Base-by-base conservation (phyloP, 1,140 invertebrate species). In the Neodiprion lecontei region DNA sequence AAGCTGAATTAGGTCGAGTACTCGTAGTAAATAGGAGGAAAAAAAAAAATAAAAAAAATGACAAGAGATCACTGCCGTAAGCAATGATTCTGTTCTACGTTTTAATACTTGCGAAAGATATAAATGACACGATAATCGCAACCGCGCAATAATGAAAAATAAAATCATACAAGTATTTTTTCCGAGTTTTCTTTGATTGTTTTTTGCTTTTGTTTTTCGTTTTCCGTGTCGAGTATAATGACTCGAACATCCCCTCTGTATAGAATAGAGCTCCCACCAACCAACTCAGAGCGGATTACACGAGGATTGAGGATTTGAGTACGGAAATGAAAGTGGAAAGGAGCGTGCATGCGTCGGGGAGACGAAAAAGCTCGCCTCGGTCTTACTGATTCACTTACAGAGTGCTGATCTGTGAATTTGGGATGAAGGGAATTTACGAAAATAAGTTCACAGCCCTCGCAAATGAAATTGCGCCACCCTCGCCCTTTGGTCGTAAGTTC, bases 381-480 rank as follows among this genome's bases (percentile, higher is more conserved):
- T 9, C 68, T 65, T 72, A 75, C 48, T 72, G 76, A 76, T 78
- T 72, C 74, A 75, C 76, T 75, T 78, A 79, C 49, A 73, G 75
- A 77, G 77, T 76, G 80, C 78, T 78, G 80, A 79, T 81, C 78
- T 77, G 77, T 77, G 77, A 81, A 79, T 81, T 78, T 76, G 53
- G 50, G 47, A 66, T 61, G 61, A 65, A 40, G 69, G 53, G 70
- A 69, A 66, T 69, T 12, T 28, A 4, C 66, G 66, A 67, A 79
- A 79, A 79, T 76, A 80, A 78, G 78, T 79, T 79, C 77, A 76
- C 75, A 80, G 75, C 76, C 67, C 78, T 77, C 75, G 76, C 70
- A 81, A 81, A 81, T 80, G 73, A 72, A 77, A 81, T 81, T 81
- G 77, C 75, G 76, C 76, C 72, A 75, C 77, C 77, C 77, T 78